Conservation (phyloP, 2,797 vertebrate genomes). For the Betta splendens region DNA sequence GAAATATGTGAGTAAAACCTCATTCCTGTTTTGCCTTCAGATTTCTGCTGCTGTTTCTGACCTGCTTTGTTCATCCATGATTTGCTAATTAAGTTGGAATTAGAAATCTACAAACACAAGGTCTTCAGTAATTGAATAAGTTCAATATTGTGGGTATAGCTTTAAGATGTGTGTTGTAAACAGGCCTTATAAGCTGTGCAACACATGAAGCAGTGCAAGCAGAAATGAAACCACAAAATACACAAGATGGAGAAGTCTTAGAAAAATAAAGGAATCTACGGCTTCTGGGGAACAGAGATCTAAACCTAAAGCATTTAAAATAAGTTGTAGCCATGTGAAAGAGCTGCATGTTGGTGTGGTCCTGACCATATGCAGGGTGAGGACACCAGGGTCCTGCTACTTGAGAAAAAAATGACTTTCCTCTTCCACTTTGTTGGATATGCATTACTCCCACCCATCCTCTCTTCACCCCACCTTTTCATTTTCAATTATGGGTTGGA, state of each 20-base stretch:
- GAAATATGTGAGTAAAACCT: slow-evolving; percentile 1
- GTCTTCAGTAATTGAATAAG: too few relatives aligned
- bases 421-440: slow-evolving; percentile 51
- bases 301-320: too few relatives aligned
- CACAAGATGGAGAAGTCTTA: too few relatives aligned
- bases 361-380: slow-evolving; percentile 11
- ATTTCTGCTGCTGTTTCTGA: neutral
- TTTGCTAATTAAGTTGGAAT: neutral
- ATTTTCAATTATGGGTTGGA: slow-evolving; percentile 81
- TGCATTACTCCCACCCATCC: slow-evolving; percentile 55
- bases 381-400: slow-evolving; percentile 37
- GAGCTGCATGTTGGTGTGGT: slow-evolving; percentile 3
- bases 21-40: neutral
- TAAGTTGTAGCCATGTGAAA: too few relatives aligned
- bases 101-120: slow-evolving; percentile 1
- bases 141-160: too few relatives aligned
- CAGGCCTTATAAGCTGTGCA: too few relatives aligned
- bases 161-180: too few relatives aligned
- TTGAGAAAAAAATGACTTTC: slow-evolving; percentile 66
- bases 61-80: neutral
- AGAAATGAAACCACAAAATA: too few relatives aligned
- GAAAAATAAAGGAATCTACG: too few relatives aligned
- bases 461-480: slow-evolving; percentile 70
- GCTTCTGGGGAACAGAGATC: too few relatives aligned
- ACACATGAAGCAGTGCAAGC: too few relatives aligned